Percentiles rank a stretch among this genome's conserved stretches.
phyloP scores from a whole-genome alignment of 2,888 invertebrate genomes.

The Heteromurus nitidus region DNA sequence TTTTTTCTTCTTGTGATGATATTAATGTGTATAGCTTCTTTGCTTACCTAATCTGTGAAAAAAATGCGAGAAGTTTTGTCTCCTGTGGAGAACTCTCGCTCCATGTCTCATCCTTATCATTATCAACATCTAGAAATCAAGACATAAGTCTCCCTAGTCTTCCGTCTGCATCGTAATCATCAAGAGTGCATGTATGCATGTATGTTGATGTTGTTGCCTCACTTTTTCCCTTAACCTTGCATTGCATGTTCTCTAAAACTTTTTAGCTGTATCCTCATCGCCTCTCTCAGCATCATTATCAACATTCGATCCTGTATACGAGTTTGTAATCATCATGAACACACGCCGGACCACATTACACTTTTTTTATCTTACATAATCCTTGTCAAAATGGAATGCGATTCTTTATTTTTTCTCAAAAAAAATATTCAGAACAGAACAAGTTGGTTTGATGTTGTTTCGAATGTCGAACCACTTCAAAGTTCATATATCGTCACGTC shows the following conservation, averaged over 20 bases:
- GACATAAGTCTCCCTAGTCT: conserved; percentile 54
- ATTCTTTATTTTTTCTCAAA: not conserved
- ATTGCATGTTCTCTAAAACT: conserved; percentile 24
- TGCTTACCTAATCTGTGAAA: conserved; percentile 56
- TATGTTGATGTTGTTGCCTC: not conserved
- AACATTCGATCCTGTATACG: too few species aligned
- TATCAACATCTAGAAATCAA: conserved; percentile 61
- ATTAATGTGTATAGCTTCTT: conserved; percentile 55
- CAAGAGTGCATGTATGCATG: not conserved
- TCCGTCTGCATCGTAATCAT: too few species aligned
- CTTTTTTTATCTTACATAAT: not conserved
- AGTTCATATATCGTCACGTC: conserved; percentile 19
- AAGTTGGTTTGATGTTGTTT: not conserved
- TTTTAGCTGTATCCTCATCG: too few species aligned
- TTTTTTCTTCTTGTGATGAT: too few species aligned
- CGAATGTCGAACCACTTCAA: conserved; percentile 18
- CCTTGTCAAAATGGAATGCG: not conserved
- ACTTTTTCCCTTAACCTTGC: too few species aligned
- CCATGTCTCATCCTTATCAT: conserved; percentile 59
- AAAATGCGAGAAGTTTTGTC: conserved; percentile 62
- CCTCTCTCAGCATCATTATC: too few species aligned
- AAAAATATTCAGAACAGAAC: too few species aligned
- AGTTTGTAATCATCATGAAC: conserved; percentile 46
- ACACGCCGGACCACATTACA: conserved; percentile 39
- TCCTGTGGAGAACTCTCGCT: conserved; percentile 57